phyloP scores from a whole-genome alignment of 2,113 vertebrate species.

The Motacilla alba region DNA sequence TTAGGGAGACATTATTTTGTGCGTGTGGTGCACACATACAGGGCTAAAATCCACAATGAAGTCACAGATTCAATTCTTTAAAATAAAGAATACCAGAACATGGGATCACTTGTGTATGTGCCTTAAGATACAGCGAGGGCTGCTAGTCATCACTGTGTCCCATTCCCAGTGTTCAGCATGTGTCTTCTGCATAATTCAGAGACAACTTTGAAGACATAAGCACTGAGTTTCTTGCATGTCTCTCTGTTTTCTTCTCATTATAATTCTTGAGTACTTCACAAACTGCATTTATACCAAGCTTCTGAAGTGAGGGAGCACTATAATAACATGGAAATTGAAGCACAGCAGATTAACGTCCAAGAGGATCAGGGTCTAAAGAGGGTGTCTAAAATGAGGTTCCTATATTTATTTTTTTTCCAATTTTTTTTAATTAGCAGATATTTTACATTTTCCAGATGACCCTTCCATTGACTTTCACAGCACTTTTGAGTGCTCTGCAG shows the following conservation, averaged over 20 bases:
- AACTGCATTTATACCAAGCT: neutral
- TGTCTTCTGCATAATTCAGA: neutral
- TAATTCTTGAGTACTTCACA: neutral
- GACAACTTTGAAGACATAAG: neutral
- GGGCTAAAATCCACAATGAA: neutral
- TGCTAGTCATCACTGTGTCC: neutral
- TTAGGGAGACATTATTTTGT: neutral
- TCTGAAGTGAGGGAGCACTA: neutral
- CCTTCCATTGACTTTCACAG: neutral
- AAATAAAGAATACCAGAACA: neutral
- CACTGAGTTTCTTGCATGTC: neutral
- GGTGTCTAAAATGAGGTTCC: neutral
- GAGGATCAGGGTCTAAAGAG: neutral
- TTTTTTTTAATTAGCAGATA: neutral
- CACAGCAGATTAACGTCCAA: neutral
- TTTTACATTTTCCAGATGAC: neutral
- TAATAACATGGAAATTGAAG: neutral
- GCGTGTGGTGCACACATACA: neutral
- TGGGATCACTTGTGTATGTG: neutral
- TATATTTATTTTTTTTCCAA: neutral
- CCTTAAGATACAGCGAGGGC: accelerated
- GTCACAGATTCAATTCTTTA: neutral
- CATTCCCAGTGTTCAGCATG: neutral
- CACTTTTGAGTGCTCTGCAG: neutral
- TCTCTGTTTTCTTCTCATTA: neutral